Conservation (phyloP, 1,140 invertebrate species). For the silkworm (Bombyx mori) region ASM3026992v2 NC_085131.1:524501-525000, state of each 20-base stretch:
- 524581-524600: not conserved
- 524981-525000: conserved; percentile 45
- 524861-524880: conserved; percentile 44
- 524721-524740: conserved; percentile 24
- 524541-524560: no score
- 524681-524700: conserved; percentile 25
- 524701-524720: conserved; percentile 31
- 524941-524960: conserved; percentile 4
- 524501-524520: no score
- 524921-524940: conserved; percentile 5
- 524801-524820: conserved; percentile 28
- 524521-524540: no score
- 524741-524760: conserved; percentile 29
- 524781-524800: conserved; percentile 13
- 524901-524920: conserved; percentile 19
- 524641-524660: conserved; percentile 18
- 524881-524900: conserved; percentile 36
- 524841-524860: conserved; percentile 17
- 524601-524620: conserved; percentile 1
- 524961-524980: conserved; percentile 37
- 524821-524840: conserved; percentile 20
- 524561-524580: no score
- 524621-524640: no score
- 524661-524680: conserved; percentile 14
- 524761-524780: conserved; percentile 40